A percentile compares a stretch with the other conserved stretches of the same genome.
These are phyloP conservation scores for Mastacembelus armatus DNA, from an alignment of 2,797 vertebrate species.

Conservation along the genomic window DNA sequence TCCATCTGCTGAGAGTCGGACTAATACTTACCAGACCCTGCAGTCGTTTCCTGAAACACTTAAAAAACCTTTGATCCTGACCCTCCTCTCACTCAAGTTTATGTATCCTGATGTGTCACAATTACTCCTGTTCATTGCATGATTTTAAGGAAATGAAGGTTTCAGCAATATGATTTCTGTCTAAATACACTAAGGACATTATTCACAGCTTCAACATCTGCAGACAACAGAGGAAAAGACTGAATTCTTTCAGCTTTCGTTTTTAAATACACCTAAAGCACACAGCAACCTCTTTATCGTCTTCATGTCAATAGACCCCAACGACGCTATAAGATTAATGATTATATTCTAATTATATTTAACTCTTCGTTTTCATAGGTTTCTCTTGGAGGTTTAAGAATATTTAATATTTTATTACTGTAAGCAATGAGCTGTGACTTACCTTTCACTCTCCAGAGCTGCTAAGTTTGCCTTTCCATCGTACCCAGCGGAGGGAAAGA, in stretches of 20 bases:
- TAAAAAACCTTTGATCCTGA: no score
- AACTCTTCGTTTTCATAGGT: neutral
- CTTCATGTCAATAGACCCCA: neutral
- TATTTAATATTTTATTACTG: neutral
- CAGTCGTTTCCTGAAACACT: no score
- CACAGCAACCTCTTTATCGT: neutral
- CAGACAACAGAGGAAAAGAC: neutral
- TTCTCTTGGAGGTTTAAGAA: neutral
- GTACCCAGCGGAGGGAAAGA: conserved; percentile 87
- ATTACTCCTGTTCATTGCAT: neutral
- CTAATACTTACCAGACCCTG: neutral
- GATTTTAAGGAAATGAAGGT: neutral
- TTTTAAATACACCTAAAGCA: neutral
- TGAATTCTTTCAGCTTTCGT: neutral
- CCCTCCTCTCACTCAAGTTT: neutral
- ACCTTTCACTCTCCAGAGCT: conserved; percentile 90
- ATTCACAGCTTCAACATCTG: no score
- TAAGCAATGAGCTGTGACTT: conserved; percentile 46
- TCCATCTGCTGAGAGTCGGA: neutral
- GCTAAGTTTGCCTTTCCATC: conserved; percentile 84
- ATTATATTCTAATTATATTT: neutral
- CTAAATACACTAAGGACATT: no score
- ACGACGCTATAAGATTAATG: neutral
- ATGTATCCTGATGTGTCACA: neutral
- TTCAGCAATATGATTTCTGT: no score